These are phyloP conservation scores for Lonchura striata DNA, from an alignment of 2,113 vertebrate species.

Conservation along the genomic window DNA sequence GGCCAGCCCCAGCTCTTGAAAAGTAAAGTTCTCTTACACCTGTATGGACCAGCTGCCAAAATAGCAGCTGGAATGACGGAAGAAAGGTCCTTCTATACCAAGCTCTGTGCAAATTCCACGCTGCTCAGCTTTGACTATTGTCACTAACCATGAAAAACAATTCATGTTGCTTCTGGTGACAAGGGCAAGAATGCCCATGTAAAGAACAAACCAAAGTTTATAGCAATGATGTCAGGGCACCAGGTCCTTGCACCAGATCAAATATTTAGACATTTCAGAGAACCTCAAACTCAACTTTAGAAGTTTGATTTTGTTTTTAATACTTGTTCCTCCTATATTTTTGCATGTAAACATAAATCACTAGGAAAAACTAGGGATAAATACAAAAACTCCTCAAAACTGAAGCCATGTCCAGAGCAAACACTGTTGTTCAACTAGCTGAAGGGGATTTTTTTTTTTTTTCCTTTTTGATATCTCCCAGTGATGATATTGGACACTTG, in stretches of 20 bases:
- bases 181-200: not conserved
- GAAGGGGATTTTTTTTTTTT: not conserved
- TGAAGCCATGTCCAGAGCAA: not conserved
- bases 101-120: not conserved
- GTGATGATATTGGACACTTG: not conserved
- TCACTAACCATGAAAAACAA: not conserved
- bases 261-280: not conserved
- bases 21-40: not conserved
- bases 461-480: not conserved
- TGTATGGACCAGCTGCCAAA: not conserved
- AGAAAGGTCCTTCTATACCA: not conserved
- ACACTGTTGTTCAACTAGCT: not conserved
- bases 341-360: not conserved
- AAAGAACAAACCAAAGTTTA: not conserved
- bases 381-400: not conserved
- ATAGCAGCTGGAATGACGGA: not conserved
- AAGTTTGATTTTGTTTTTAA: not conserved
- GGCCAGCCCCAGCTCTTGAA: not conserved
- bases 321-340: not conserved
- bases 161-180: not conserved
- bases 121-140: not conserved
- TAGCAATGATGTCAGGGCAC: not conserved
- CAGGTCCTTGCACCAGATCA: not conserved
- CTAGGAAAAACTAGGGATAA: not conserved
- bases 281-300: not conserved